Base-by-base conservation (phyloP, 2,888 invertebrate genomes). In the Criorhina ranunculi region DNA sequence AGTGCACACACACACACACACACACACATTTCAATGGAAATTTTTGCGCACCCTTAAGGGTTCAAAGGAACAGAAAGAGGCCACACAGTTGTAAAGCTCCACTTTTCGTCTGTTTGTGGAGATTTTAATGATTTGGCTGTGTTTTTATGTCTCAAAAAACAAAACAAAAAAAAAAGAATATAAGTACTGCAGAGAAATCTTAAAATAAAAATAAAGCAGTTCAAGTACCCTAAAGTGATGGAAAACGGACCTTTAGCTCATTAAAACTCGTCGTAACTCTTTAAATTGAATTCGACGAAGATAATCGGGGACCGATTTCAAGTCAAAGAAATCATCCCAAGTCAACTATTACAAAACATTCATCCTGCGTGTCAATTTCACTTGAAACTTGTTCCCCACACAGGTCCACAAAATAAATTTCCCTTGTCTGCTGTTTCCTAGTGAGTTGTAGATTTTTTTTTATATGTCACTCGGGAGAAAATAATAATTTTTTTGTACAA, bases 91-190 rank as follows among this genome's bases (percentile, higher is more conserved):
- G 64, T 78, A 37, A 53, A 70, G 59, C 37, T 59, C 33, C 15
- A 11, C 17, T 44, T 8, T 67, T 46, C 24, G 40, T 40, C 64
- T 5, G 5, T 12, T 53, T 62, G 53, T 37, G 11, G 29, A 31
- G 60, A 62, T 64, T 75, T 81, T 81, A 76, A 81, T 62, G 76
- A 76, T 62, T 29, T 24, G 49, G 17, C 37, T 12, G 59, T 24
- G 12, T 67, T 73, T 75, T 57, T 51, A 24, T 42, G 19, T 12
- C 59, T 67, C 12, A 4, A 51, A 46, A n/a, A n/a, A n/a, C n/a
- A n/a, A n/a, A n/a, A n/a, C n/a, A n/a, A n/a, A n/a, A n/a, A n/a
- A 75, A 24, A 24, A 24, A 64, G 46, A 37, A 24, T 19, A 24
- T 1, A 24, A 4, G 70, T 55, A 9, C 51, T n/a, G 24, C 17